Base-by-base conservation (phyloP, 2,113 vertebrate species). In the Hemichromis elongatus region DNA sequence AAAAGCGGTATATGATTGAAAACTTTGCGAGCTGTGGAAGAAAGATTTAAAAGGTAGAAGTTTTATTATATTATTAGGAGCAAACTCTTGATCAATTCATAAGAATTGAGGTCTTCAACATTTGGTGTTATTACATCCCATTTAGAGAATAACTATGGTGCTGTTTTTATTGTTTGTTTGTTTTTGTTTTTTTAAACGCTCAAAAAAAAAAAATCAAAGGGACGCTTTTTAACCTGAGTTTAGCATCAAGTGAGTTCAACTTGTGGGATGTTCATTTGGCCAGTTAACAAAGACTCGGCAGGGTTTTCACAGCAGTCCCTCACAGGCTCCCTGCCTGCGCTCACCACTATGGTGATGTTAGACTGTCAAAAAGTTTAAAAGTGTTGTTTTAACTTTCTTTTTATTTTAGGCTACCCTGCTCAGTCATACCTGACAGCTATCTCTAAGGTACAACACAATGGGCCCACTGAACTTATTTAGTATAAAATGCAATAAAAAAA, bases 11-110 rank as follows among this genome's bases (percentile, higher is more conserved):
- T 61, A 12, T 61, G 35, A 61, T 61, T 35, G 0, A 61, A 61
- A 61, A 0, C 57, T 61, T 61, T 35, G 57, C 57, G 0, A 0
- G 26, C 26, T 18, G 26, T 2, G 9, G 50, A n/a, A 10, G 0
- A 1, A 33, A 4, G 59, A 3, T 0, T 1, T 10, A 63, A 35
- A 63, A 63, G 0, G 11, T 63, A 2, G 2, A 63, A n/a, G 30
- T 7, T 35, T 63, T 63, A 35, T 63, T 63, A 63, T n/a, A 63
- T 35, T 63, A 0, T n/a, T 63, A 63, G 59, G 30, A 63, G 0
- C 6, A 35, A 35, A 63, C 30, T 35, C 18, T 63, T 63, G 59
- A 35, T 63, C 0, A 28, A 57, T 57, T 26, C 55, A 13, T 5
- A 28, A 28, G 55, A 57, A 28, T 0, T 5, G 26, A 14, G 55